Evolutionary conservation across 2,113 vertebrate genomes (phyloP).

Genomic region (Lepus americanus): DNA sequence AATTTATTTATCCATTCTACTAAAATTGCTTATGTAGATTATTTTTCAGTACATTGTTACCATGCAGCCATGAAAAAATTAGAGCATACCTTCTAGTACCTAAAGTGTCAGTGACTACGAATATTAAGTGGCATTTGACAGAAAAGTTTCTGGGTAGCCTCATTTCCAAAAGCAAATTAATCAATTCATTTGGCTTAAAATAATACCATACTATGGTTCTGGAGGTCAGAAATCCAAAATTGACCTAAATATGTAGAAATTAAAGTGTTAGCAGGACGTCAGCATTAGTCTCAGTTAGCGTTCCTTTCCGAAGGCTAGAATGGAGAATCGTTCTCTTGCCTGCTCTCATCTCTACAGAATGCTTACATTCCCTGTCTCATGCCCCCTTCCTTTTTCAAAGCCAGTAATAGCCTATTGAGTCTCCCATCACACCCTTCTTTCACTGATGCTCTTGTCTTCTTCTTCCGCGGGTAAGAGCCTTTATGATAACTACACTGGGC

Average conservation of each 20-base stretch:
- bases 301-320: background rate
- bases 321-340: background rate
- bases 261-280: background rate
- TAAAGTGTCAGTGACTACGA: background rate
- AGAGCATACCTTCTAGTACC: background rate
- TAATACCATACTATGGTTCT: background rate
- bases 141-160: background rate
- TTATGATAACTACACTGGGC: background rate
- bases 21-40: background rate
- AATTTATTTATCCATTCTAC: background rate
- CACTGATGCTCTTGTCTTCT: background rate
- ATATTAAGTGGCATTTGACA: background rate
- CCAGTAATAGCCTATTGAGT: background rate
- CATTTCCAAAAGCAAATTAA: background rate
- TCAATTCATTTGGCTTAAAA: background rate
- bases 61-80: background rate
- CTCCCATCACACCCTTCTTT: background rate
- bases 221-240: background rate
- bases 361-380: background rate
- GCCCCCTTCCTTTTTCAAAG: background rate
- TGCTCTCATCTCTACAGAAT: background rate
- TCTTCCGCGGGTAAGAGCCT: background rate
- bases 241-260: no score
- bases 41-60: background rate
- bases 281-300: no score